Percentiles rank a stretch among this genome's conserved stretches.
phyloP scores from a whole-genome alignment of 2,113 vertebrate species.

The Felis chaus region DNA sequence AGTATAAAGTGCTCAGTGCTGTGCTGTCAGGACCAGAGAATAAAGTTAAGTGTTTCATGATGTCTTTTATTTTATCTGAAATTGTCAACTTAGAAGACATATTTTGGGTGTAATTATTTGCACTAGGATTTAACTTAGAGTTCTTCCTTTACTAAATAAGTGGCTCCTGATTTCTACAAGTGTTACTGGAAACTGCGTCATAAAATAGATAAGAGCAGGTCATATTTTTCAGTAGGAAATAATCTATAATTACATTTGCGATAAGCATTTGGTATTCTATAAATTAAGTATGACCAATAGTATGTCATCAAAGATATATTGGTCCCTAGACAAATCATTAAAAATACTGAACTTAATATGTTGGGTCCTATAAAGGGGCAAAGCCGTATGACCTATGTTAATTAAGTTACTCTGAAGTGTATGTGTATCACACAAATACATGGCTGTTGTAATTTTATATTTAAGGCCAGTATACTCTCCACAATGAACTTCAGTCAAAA shows the following conservation, averaged over 20 bases:
- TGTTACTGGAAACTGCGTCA: constrained; percentile 36
- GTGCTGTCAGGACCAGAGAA: constrained; percentile 9
- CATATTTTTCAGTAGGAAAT: constrained; percentile 38
- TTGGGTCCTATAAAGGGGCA: background rate
- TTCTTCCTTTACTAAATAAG: constrained; percentile 45
- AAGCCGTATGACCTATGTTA: background rate
- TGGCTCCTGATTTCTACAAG: constrained; percentile 8
- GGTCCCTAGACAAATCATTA: constrained; percentile 30
- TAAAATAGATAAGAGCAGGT: constrained; percentile 25
- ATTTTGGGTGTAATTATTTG: constrained; percentile 56
- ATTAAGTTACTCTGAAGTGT: background rate
- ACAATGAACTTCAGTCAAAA: constrained; percentile 6
- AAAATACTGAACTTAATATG: constrained; percentile 19
- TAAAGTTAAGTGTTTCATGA: background rate
- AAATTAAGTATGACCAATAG: constrained; percentile 23
- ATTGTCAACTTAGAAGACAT: constrained; percentile 51
- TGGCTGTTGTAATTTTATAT: background rate
- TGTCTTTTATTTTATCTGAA: constrained; percentile 55
- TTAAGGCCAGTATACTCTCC: background rate
- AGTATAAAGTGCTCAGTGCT: background rate
- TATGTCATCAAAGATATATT: background rate
- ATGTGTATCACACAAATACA: background rate
- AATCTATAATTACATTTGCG: constrained; percentile 10
- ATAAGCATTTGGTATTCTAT: constrained; percentile 24
- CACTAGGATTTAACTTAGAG: constrained; percentile 43